phyloP scores from a whole-genome alignment of 1,140 invertebrate species.

The Drosophila ohnishii region DNA sequence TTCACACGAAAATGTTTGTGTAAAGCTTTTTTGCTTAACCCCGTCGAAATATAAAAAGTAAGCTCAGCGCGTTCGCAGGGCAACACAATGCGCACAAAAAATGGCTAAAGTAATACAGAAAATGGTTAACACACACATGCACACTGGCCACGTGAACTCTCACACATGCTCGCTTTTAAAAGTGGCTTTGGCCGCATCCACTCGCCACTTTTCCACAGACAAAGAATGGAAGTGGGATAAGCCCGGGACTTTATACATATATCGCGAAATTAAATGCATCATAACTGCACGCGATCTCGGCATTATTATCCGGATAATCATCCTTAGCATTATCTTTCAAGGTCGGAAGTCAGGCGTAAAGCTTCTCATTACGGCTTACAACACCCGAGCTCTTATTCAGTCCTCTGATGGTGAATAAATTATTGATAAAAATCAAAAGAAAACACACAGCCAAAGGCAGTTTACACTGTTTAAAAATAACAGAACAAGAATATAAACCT shows the following conservation, averaged over 20 bases:
- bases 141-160: slow-evolving; percentile 36
- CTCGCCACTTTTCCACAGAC: slow-evolving; percentile 11
- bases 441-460: background rate
- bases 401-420: slow-evolving; percentile 3
- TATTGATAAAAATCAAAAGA: slow-evolving; percentile 22
- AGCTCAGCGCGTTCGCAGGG: slow-evolving; percentile 32
- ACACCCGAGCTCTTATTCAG: background rate
- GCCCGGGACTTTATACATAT: slow-evolving; percentile 11
- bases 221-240: slow-evolving; percentile 24
- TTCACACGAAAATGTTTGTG: slow-evolving; percentile 47
- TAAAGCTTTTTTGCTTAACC: slow-evolving; percentile 28
- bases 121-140: slow-evolving; percentile 32
- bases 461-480: background rate
- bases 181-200: slow-evolving; percentile 11
- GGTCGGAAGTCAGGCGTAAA: slow-evolving; percentile 18
- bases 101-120: slow-evolving; percentile 17
- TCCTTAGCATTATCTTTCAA: slow-evolving; percentile 14
- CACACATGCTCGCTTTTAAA: slow-evolving; percentile 33
- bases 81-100: slow-evolving; percentile 33
- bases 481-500: background rate
- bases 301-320: slow-evolving; percentile 17
- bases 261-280: slow-evolving; percentile 20
- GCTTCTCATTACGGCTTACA: slow-evolving; percentile 30
- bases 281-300: slow-evolving; percentile 28
- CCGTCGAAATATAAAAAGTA: slow-evolving; percentile 23